phyloP scores from a whole-genome alignment of 2,888 invertebrate species.

The Machimus atricapillus region DNA sequence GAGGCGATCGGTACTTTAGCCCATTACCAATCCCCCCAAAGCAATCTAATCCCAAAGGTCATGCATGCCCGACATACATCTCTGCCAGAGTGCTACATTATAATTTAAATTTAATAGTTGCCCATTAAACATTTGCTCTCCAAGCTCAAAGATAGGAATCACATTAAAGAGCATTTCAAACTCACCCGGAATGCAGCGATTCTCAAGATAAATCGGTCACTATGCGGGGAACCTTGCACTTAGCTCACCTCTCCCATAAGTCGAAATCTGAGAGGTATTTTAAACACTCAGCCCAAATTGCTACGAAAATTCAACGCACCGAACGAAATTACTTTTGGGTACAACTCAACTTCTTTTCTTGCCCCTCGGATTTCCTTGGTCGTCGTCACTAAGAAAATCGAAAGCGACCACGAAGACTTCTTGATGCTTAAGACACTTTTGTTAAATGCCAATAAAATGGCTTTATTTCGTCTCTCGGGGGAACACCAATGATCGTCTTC shows the following conservation, averaged over 20 bases:
- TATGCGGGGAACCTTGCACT: slow-evolving; percentile 21
- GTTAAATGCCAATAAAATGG: slow-evolving; percentile 20
- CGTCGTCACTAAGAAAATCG: background rate
- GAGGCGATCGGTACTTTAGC: background rate
- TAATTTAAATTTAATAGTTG: slow-evolving; percentile 24
- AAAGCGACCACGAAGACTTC: background rate
- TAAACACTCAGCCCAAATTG: background rate
- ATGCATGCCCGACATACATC: slow-evolving; percentile 16
- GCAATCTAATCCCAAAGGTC: background rate
- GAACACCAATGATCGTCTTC: background rate
- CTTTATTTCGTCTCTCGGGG: background rate
- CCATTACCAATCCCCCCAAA: background rate
- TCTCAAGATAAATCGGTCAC: slow-evolving; percentile 14
- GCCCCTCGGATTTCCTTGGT: background rate
- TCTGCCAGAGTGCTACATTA: slow-evolving; percentile 6
- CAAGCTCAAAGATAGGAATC: slow-evolving; percentile 19
- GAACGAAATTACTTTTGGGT: background rate
- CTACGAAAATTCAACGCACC: slow-evolving; percentile 14
- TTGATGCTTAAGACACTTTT: slow-evolving; percentile 13
- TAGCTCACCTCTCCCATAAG: slow-evolving; percentile 22
- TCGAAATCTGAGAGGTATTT: background rate
- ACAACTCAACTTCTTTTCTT: background rate
- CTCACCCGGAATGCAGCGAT: slow-evolving; percentile 17
- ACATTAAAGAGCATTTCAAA: slow-evolving; percentile 24
- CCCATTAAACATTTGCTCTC: slow-evolving; percentile 12